A percentile compares a stretch with the other conserved stretches of the same genome.
phyloP scores from a whole-genome alignment of 30 jellyfish, hydroid and myxozoan genomes.

The Cassiopea andromeda region DNA sequence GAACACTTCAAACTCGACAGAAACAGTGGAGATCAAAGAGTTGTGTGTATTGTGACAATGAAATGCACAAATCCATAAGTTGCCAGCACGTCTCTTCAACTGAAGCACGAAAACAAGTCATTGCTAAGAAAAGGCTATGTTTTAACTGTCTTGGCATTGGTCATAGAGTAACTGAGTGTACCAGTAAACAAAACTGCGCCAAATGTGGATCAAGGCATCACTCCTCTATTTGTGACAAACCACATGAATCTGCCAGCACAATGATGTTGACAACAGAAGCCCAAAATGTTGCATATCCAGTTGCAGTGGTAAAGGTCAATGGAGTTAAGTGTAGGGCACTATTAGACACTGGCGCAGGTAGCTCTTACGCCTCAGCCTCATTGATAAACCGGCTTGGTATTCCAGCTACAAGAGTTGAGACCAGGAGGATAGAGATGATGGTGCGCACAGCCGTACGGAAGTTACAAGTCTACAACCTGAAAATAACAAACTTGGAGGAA shows the following conservation, averaged over 20 bases:
- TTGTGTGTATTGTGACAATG: conserved; percentile 16
- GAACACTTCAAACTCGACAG: background rate
- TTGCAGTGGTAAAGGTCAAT: conserved; percentile 63
- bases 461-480: conserved; percentile 27
- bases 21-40: background rate
- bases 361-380: conserved; percentile 59
- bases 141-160: conserved; percentile 15
- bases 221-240: conserved; percentile 52
- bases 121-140: conserved; percentile 34
- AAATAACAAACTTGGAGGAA: conserved; percentile 10
- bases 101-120: conserved; percentile 33
- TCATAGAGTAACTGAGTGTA: conserved; percentile 55
- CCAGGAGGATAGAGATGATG: conserved; percentile 50
- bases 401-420: conserved; percentile 20
- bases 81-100: conserved; percentile 12
- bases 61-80: conserved; percentile 13
- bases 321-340: conserved; percentile 74
- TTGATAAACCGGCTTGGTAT: background rate
- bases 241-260: conserved; percentile 9
- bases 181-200: conserved; percentile 27
- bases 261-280: conserved; percentile 49
- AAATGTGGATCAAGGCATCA: conserved; percentile 3
- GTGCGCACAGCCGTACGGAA: conserved; percentile 25
- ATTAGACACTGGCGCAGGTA: conserved; percentile 79
- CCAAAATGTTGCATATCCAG: conserved; percentile 54